phyloP scores from a whole-genome alignment of 2,797 vertebrate species.

The Chaetodon trifasciatus region DNA sequence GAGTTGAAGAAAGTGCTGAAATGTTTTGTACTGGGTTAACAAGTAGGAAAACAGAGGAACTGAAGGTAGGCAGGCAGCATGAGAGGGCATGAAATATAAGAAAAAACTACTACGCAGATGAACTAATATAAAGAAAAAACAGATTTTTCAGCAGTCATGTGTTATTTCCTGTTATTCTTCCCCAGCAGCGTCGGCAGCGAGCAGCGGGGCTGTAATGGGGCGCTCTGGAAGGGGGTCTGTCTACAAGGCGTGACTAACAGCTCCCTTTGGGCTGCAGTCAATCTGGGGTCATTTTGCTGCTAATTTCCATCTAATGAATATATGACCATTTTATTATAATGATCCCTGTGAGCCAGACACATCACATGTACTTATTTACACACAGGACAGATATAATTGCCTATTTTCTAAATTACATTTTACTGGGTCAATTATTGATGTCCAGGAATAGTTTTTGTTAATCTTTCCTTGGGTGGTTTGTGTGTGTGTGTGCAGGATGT shows the following conservation, averaged over 20 bases:
- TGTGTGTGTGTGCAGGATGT: slow-evolving; percentile 87
- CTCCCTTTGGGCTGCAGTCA: slow-evolving; percentile 76
- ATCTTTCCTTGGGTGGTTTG: slow-evolving; percentile 28
- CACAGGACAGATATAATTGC: slow-evolving; percentile 48
- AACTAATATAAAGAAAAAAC: background rate
- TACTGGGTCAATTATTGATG: slow-evolving; percentile 45
- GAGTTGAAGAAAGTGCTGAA: slow-evolving; percentile 33
- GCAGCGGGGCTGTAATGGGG: slow-evolving; percentile 37
- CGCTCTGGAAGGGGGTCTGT: slow-evolving; percentile 63
- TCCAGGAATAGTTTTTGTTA: slow-evolving; percentile 14
- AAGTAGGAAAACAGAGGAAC: background rate
- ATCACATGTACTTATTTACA: slow-evolving; percentile 59
- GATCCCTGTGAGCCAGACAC: slow-evolving; percentile 53
- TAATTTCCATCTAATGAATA: slow-evolving; percentile 82
- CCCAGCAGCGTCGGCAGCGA: slow-evolving; percentile 29
- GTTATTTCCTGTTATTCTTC: slow-evolving; percentile 50
- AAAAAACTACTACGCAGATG: background rate
- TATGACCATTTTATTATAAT: slow-evolving; percentile 70
- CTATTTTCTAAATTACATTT: slow-evolving; percentile 65
- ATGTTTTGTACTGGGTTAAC: background rate
- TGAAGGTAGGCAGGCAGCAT: background rate
- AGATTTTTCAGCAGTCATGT: background rate
- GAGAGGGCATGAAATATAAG: background rate
- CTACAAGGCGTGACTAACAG: slow-evolving; percentile 85
- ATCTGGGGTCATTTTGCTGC: slow-evolving; percentile 80